phyloP scores from a whole-genome alignment of 2,797 vertebrate species.

The Pangasius larnaudii region DNA sequence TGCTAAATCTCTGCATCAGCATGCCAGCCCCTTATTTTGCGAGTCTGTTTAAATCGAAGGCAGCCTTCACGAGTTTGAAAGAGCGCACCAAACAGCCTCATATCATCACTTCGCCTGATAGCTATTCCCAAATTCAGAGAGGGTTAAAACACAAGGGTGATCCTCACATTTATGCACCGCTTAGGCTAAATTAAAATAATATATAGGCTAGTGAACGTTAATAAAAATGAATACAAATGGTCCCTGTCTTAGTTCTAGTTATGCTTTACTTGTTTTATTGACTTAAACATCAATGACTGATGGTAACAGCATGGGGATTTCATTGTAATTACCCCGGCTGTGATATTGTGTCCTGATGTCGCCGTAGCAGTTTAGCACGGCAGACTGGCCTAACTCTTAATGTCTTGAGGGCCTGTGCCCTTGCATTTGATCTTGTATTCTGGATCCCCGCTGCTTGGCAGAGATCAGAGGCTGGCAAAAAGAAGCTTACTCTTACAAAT shows the following conservation, averaged over 20 bases:
- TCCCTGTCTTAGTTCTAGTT: constrained; percentile 41
- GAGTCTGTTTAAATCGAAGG: constrained; percentile 69
- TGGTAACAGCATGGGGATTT: constrained; percentile 30
- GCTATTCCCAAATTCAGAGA: constrained; percentile 1
- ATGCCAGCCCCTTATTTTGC: constrained; percentile 75
- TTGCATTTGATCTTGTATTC: constrained; percentile 66
- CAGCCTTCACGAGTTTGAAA: constrained; percentile 63
- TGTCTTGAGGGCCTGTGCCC: constrained; percentile 55
- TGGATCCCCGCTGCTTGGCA: constrained; percentile 63
- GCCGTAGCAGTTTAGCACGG: constrained; percentile 47
- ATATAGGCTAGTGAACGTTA: constrained; percentile 41
- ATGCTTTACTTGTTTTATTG: constrained; percentile 54
- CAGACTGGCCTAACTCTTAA: constrained; percentile 44
- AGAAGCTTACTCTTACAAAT: constrained; percentile 64
- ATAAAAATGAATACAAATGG: constrained; percentile 55
- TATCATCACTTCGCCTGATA: constrained; percentile 14
- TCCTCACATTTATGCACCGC: constrained; percentile 19
- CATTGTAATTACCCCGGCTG: constrained; percentile 34
- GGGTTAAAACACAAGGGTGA: constrained; percentile 29
- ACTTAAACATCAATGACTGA: constrained; percentile 47
- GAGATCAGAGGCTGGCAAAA: constrained; percentile 64
- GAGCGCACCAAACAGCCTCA: constrained; percentile 32
- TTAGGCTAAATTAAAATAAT: constrained; percentile 49
- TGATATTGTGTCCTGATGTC: constrained; percentile 41
- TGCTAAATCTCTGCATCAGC: constrained; percentile 78